These are phyloP conservation scores for Agrotis puta DNA, from an alignment of 2,888 invertebrate species.

Conservation along the genomic window DNA sequence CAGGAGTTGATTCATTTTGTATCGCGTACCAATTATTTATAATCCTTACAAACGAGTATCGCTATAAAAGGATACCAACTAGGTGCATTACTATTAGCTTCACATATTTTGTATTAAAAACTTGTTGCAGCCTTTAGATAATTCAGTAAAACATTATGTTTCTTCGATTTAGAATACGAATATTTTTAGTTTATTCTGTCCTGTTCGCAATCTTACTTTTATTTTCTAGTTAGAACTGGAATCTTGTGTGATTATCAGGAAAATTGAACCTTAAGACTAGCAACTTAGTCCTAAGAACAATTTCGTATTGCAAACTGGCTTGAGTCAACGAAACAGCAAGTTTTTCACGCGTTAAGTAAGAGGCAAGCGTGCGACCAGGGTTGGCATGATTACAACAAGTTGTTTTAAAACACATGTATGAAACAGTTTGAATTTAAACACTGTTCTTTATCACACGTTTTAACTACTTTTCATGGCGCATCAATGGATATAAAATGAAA, in stretches of 20 bases:
- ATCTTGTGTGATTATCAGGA: constrained; percentile 9
- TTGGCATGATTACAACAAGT: no score
- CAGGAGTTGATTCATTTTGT: constrained; percentile 79
- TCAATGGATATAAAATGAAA: no score
- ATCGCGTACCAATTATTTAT: constrained; percentile 72
- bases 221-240: constrained; percentile 16
- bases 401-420: no score
- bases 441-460: no score
- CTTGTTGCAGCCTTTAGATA: constrained; percentile 25
- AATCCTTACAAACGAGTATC: constrained; percentile 60
- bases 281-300: constrained; percentile 61
- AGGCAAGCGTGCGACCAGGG: constrained; percentile 67
- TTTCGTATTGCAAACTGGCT: constrained; percentile 69
- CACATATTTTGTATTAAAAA: constrained; percentile 42
- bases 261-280: constrained; percentile 25
- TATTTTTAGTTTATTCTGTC: constrained; percentile 2
- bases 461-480: no score
- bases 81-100: constrained; percentile 38
- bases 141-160: constrained; percentile 16
- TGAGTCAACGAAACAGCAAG: constrained; percentile 73
- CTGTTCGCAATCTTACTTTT: constrained; percentile 1
- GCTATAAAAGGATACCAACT: constrained; percentile 56
- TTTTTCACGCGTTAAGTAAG: constrained; percentile 80
- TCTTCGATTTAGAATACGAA: constrained; percentile 8
- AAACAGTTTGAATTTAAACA: no score